phyloP scores from a whole-genome alignment of 1,140 invertebrate genomes.

The Lucilia cuprina region DNA sequence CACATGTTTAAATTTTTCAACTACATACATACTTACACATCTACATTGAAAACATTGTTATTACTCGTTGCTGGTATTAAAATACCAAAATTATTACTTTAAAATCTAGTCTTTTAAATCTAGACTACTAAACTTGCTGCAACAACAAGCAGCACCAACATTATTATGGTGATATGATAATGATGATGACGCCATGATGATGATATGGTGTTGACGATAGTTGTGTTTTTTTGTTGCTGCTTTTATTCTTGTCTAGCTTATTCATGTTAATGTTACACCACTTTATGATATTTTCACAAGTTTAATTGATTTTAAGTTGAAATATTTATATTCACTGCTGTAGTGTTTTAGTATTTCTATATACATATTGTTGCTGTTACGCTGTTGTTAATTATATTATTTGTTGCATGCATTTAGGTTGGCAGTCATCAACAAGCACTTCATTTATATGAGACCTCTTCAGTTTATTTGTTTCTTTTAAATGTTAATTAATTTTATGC shows the following conservation, averaged over 20 bases:
- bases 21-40: background rate
- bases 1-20: background rate
- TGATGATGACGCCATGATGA: background rate
- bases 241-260: background rate
- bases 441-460: background rate
- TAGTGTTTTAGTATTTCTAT: background rate
- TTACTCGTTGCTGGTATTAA: background rate
- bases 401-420: background rate
- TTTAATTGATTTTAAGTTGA: constrained; percentile 34
- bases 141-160: background rate
- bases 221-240: background rate
- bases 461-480: background rate
- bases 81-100: background rate
- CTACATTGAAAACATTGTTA: background rate
- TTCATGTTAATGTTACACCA: constrained; percentile 26
- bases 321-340: constrained; percentile 29
- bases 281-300: constrained; percentile 34
- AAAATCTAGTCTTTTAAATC: background rate
- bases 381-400: background rate
- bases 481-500: constrained; percentile 33
- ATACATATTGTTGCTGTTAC: background rate
- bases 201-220: background rate
- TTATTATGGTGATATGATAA: background rate
- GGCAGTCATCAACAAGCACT: background rate
- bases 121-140: too few relatives aligned